Evolutionary conservation across 2,113 vertebrate genomes (phyloP), one percentile per base, ranked within the genome.

Genomic region (Gopherus flavomarginatus): DNA sequence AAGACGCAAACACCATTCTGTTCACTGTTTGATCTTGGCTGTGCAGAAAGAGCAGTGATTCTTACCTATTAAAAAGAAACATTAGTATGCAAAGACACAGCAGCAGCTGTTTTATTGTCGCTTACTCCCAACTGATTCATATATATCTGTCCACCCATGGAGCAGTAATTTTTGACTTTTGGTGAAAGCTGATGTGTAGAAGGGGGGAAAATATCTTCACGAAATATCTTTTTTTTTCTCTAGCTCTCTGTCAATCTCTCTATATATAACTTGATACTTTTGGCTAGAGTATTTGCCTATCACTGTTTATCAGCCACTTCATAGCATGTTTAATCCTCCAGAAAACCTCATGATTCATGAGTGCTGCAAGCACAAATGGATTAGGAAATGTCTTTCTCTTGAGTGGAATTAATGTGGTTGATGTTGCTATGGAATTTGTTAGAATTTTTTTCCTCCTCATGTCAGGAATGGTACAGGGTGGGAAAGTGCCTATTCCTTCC

Each of bases 301-400:
- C 77, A n/a, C 69, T 88, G 44, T 82, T 90, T 78, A 42, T 83
- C 82, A 89, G 22, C 17, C 8, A 54, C 31, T 81, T 54, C 54
- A 56, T 12, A 81, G 2, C 2, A 49, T 69, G 90, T 84, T 94
- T 96, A 95, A 92, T 85, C 81, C 19, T 94, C 38, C 29, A 56
- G 52, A 79, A 78, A 82, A 91, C 90, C 84, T 95, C 44, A 59
- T 79, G 78, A 57, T 91, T 88, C 53, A 90, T 52, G 54, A 69
- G 8, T 42, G 91, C 31, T 81, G 14, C 69, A 59, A 90, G 54
- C 27, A 92, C 42, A 77, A 83, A 3, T 88, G 8, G 62, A 72
- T 94, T 95, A 90, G 90, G 54, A 89, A 88, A 69, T 78, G 79
- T 44, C n/a, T 29, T 92, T 38, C 27, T 90, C 88, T 65, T 91